Percentiles rank a stretch among this genome's conserved stretches.
Evolutionary conservation across 2,797 vertebrate species (phyloP).

Genomic region (Mormyrops attenuatus): DNA sequence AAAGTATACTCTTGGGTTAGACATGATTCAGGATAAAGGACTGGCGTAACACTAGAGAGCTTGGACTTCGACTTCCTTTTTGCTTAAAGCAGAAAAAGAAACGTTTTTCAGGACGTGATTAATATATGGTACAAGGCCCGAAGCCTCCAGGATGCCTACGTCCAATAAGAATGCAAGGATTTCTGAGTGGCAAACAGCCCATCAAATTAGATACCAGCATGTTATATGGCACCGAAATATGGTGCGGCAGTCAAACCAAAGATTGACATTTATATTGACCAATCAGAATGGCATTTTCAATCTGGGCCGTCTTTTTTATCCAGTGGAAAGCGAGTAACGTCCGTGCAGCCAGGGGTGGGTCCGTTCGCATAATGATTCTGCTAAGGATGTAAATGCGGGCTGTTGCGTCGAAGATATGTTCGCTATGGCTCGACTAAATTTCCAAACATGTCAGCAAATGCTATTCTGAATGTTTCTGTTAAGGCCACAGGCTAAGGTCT

Average conservation of each 20-base stretch:
- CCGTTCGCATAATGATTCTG: not conserved
- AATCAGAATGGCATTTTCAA: not conserved
- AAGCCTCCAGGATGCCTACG: not conserved
- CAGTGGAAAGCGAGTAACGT: not conserved
- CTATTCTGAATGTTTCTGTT: not conserved
- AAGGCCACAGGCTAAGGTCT: not conserved
- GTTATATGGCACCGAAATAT: not conserved
- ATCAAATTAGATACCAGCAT: constrained; percentile 34
- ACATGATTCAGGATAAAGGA: constrained; percentile 43
- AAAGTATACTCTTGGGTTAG: constrained; percentile 69
- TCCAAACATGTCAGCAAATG: not conserved
- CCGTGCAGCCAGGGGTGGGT: not conserved
- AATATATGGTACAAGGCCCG: constrained; percentile 43
- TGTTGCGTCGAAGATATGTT: not conserved
- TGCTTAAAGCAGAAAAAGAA: constrained; percentile 46
- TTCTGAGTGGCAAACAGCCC: not conserved
- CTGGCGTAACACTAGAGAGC: not conserved
- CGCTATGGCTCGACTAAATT: constrained; percentile 6
- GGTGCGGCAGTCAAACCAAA: not conserved
- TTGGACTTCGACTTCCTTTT: not conserved
- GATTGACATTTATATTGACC: constrained; percentile 13
- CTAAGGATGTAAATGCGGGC: not conserved
- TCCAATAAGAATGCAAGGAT: not conserved
- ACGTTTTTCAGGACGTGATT: constrained; percentile 21
- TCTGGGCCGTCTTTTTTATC: not conserved